Evolutionary conservation across 2,797 vertebrate species (phyloP), one percentile per base, ranked within the genome.

Genomic region (Rousettus madagascariensis): DNA sequence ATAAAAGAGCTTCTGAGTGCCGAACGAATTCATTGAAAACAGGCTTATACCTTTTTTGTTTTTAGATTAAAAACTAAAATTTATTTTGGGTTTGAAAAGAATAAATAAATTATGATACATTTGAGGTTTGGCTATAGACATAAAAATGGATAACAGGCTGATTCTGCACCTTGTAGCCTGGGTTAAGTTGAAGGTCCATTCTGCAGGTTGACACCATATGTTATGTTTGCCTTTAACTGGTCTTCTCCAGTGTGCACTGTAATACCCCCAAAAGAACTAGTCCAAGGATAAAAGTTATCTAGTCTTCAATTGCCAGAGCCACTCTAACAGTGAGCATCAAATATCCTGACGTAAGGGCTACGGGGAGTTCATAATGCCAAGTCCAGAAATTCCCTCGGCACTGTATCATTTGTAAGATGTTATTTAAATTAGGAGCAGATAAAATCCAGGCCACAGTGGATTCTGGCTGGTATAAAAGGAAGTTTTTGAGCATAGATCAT

Each of bases 11-110:
- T 41, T 75, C 68, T 72, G 36, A 85, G 16, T 30, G 10, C 7
- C 72, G 85, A n/a, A 22, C 5, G 91, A 84, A 91, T 53, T 88
- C 43, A 65, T 0, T 22, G 22, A 93, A 75, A n/a, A 90, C 22
- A 43, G 33, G 87, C 19, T 43, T 78, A 43, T 1, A 19, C 0
- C 15, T 94, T 49, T 53, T 63, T 53, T 63, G 30, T 20, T 92
- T 95, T 78, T 84, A 84, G 3, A 16, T 85, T 91, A 71, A 85
- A 91, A 90, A 57, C 24, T 71, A 65, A 46, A 65, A 53, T 80
- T 22, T 49, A 82, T 65, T 86, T 59, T 41, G 51, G 38, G 63
- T 78, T 92, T 92, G 63, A 83, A n/a, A 86, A 63, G 12, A 88
- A 59, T 28, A 74, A 74, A 85, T 80, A 74, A 75, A 61, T 66